Evolutionary conservation across 2,888 invertebrate genomes (phyloP).

Genomic region (Cynaeus angustus): DNA sequence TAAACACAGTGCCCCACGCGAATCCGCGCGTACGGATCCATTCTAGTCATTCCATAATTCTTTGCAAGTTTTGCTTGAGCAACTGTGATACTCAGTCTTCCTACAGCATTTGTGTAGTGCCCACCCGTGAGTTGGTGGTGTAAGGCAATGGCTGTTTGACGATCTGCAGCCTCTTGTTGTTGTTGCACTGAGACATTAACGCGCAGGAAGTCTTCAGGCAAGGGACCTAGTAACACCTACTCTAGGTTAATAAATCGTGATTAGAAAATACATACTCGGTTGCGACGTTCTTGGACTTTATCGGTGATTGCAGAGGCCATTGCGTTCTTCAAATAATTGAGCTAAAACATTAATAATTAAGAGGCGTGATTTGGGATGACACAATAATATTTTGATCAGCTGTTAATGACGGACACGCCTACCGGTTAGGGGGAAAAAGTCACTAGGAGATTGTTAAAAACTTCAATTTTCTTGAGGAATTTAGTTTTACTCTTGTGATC

Average conservation of each 20-base stretch:
- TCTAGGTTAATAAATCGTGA: constrained; percentile 14
- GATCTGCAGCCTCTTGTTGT: constrained; percentile 84
- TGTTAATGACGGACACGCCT: constrained; percentile 23
- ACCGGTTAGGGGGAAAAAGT: constrained; percentile 14
- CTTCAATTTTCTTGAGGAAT: too few relatives aligned
- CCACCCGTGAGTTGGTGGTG: constrained; percentile 78
- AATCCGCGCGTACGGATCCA: constrained; percentile 97
- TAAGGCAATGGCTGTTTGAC: constrained; percentile 83
- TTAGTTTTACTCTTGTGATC: too few relatives aligned
- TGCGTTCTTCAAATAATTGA: neutral
- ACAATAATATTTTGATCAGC: constrained; percentile 51
- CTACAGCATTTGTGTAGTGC: constrained; percentile 73
- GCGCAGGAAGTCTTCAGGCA: constrained; percentile 85
- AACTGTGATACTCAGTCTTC: constrained; percentile 88
- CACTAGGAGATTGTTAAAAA: neutral
- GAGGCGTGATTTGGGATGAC: constrained; percentile 19
- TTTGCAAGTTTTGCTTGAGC: constrained; percentile 93
- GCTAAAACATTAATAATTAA: constrained; percentile 21
- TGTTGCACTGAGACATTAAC: constrained; percentile 75
- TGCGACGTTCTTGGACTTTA: constrained; percentile 68
- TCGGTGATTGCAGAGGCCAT: constrained; percentile 69
- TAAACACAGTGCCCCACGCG: constrained; percentile 95
- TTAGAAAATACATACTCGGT: constrained; percentile 61
- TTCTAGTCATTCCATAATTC: constrained; percentile 95
- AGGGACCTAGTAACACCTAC: constrained; percentile 85